Evolutionary conservation across 2,113 vertebrate species (phyloP).

Genomic region (Paratilapia polleni): DNA sequence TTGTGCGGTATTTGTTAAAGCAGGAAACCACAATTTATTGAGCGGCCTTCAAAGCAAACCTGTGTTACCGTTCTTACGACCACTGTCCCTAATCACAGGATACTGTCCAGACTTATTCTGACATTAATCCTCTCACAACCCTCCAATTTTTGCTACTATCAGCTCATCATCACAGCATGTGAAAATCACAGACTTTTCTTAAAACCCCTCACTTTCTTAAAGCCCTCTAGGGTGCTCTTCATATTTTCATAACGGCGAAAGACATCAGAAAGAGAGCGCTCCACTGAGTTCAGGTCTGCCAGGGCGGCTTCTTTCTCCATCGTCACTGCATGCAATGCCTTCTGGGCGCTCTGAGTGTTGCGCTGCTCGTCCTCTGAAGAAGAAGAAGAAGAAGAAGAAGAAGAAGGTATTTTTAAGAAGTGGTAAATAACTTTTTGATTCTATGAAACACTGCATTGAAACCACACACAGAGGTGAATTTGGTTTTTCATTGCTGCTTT

Average conservation of each 20-base stretch:
- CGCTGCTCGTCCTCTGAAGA: conserved; percentile 94
- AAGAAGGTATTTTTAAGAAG: background rate
- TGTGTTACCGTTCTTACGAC: background rate
- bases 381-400: conserved; percentile 2
- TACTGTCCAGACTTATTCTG: conserved; percentile 3
- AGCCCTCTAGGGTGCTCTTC: conserved; percentile 93
- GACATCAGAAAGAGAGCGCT: conserved; percentile 94
- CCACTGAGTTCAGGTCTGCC: conserved; percentile 94
- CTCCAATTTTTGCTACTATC: background rate
- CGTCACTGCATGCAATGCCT: conserved; percentile 88
- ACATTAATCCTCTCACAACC: conserved; percentile 23
- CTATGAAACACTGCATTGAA: background rate
- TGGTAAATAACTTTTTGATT: background rate
- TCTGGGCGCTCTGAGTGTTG: conserved; percentile 87
- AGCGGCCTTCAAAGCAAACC: conserved; percentile 5
- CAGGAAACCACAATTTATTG: background rate
- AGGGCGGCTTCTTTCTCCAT: conserved; percentile 92
- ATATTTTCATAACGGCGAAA: conserved; percentile 96
- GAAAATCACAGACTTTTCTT: background rate
- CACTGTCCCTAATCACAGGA: conserved; percentile 6
- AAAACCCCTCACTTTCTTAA: conserved; percentile 87
- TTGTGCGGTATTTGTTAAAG: background rate
- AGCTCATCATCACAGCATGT: background rate
- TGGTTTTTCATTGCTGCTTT: background rate
- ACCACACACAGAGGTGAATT: background rate